Evolutionary conservation across 2,888 invertebrate species (phyloP).

Genomic region (Drosophila pseudotakahashii): DNA sequence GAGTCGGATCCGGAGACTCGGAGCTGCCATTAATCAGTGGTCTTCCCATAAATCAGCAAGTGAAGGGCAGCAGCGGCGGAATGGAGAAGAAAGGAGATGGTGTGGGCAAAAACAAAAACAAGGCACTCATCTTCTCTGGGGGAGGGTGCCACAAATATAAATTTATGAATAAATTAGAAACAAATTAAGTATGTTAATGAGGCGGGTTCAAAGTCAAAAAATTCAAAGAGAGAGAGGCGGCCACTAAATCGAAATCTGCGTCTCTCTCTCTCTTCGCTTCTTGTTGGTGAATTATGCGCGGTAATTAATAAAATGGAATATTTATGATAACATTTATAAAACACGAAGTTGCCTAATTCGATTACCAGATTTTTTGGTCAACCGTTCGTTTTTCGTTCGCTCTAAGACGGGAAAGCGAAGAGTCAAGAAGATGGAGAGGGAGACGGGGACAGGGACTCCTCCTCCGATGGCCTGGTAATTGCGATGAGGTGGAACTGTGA

Average conservation of each 20-base stretch:
- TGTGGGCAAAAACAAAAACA: conserved; percentile 43
- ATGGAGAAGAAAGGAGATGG: conserved; percentile 7
- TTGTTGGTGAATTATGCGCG: conserved; percentile 70
- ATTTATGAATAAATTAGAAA: conserved; percentile 80
- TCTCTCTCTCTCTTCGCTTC: conserved; percentile 6
- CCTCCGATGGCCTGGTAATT: conserved; percentile 66
- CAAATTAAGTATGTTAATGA: conserved; percentile 79
- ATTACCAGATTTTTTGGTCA: conserved; percentile 66
- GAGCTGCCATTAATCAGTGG: conserved; percentile 73
- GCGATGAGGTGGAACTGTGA: conserved; percentile 77
- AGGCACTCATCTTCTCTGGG: conserved; percentile 31
- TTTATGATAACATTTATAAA: conserved; percentile 80
- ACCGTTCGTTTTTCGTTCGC: conserved; percentile 17
- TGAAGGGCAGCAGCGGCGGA: conserved; percentile 25
- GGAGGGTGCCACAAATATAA: conserved; percentile 75
- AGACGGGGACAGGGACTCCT: not conserved
- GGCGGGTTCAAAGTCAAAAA: conserved; percentile 21
- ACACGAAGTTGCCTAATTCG: conserved; percentile 79
- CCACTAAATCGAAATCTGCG: conserved; percentile 25
- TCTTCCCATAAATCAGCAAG: conserved; percentile 66
- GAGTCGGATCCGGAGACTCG: conserved; percentile 33
- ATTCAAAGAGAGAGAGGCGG: conserved; percentile 35
- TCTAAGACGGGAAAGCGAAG: not conserved
- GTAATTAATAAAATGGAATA: conserved; percentile 80
- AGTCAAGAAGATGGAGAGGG: not conserved